phyloP scores from a whole-genome alignment of 1,140 invertebrate species.

The Drosophila carrolli region DNA sequence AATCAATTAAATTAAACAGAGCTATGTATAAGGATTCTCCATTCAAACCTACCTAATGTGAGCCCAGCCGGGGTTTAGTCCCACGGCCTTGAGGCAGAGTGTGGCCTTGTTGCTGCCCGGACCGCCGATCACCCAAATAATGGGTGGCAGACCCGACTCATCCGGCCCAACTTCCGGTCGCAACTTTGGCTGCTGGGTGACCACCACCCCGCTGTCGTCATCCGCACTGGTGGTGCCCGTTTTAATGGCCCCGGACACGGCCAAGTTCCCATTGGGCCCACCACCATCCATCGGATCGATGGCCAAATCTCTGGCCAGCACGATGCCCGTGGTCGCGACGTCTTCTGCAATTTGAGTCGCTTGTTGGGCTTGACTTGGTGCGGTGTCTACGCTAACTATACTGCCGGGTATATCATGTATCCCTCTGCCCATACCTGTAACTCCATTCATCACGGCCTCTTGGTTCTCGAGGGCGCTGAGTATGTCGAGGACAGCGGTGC shows the following conservation, averaged over 20 bases:
- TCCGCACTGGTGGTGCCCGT: slow-evolving; percentile 36
- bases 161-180: slow-evolving; percentile 67
- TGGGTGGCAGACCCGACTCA: slow-evolving; percentile 85
- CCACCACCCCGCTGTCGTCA: slow-evolving; percentile 63
- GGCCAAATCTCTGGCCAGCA: slow-evolving; percentile 32
- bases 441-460: slow-evolving; percentile 86
- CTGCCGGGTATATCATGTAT: slow-evolving; percentile 86
- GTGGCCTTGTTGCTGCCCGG: slow-evolving; percentile 92
- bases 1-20: no score
- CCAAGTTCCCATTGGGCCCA: slow-evolving; percentile 6
- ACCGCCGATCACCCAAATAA: slow-evolving; percentile 93
- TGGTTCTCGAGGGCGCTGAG: slow-evolving; percentile 88
- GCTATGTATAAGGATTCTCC: no score
- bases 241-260: slow-evolving; percentile 8
- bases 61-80: slow-evolving; percentile 89
- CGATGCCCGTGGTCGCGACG: slow-evolving; percentile 12
- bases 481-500: slow-evolving; percentile 89
- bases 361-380: slow-evolving; percentile 85
- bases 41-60: slow-evolving; percentile 87
- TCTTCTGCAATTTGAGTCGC: slow-evolving; percentile 75
- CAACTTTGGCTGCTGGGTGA: slow-evolving; percentile 68
- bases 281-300: slow-evolving; percentile 18
- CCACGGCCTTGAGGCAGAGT: slow-evolving; percentile 89
- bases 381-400: slow-evolving; percentile 86
- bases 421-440: slow-evolving; percentile 86